phyloP scores from a whole-genome alignment of 23 tunicate genomes.

The Trididemnum clinides region DNA sequence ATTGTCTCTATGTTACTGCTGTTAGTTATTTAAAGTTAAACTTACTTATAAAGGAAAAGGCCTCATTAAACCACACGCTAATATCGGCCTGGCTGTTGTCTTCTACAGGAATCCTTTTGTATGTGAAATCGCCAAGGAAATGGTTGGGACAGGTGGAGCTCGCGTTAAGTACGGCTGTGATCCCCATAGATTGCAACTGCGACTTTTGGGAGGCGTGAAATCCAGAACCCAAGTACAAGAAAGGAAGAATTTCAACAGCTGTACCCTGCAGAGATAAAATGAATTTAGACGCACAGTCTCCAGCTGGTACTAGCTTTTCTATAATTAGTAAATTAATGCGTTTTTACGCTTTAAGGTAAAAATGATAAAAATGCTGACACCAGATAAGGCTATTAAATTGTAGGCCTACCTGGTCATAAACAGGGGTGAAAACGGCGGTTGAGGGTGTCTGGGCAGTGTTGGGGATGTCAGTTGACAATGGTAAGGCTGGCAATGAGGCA shows the following conservation, averaged over 20 bases:
- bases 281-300: too few relatives aligned
- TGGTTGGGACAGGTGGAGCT: constrained; percentile 66
- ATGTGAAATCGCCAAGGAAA: constrained; percentile 36
- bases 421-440: constrained; percentile 9
- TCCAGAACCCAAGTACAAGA: constrained; percentile 71
- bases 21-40: too few relatives aligned
- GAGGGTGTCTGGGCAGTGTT: background rate
- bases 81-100: constrained; percentile 67
- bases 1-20: too few relatives aligned
- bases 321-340: too few relatives aligned
- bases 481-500: background rate
- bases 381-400: too few relatives aligned
- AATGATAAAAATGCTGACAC: too few relatives aligned
- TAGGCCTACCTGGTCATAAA: constrained; percentile 27
- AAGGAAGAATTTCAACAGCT: constrained; percentile 68
- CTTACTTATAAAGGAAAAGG: constrained; percentile 55
- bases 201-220: constrained; percentile 58
- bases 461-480: background rate
- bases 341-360: too few relatives aligned
- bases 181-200: constrained; percentile 53
- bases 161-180: constrained; percentile 69
- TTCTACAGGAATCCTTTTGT: constrained; percentile 75
- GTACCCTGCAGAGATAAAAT: constrained; percentile 38
- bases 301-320: too few relatives aligned
- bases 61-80: constrained; percentile 55